Percentiles rank a stretch among this genome's conserved stretches.
Evolutionary conservation across 2,888 invertebrate genomes (phyloP).

Genomic region (Furcula furcula): DNA sequence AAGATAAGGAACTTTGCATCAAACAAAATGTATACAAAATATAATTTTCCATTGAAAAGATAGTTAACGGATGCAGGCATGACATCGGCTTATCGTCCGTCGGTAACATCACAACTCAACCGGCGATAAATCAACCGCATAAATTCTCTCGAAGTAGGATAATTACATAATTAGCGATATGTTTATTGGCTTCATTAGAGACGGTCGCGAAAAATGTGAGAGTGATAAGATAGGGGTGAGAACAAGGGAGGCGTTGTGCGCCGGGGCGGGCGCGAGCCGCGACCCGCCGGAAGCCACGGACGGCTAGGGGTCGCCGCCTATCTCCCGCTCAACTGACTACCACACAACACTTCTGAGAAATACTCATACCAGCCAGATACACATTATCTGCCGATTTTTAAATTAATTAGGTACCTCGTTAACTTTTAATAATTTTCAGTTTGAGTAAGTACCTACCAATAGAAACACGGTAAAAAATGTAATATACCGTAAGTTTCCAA

Average conservation of each 20-base stretch:
- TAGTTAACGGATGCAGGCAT: slow-evolving; percentile 8
- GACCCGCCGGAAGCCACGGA: slow-evolving; percentile 43
- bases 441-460: no score
- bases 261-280: slow-evolving; percentile 27
- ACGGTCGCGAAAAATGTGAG: slow-evolving; percentile 72
- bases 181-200: slow-evolving; percentile 64
- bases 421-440: not conserved
- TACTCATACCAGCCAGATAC: slow-evolving; percentile 6
- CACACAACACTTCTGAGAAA: slow-evolving; percentile 25
- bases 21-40: slow-evolving; percentile 1
- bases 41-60: slow-evolving; percentile 1
- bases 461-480: no score
- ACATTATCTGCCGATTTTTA: not conserved
- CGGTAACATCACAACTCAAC: slow-evolving; percentile 30
- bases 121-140: slow-evolving; percentile 42
- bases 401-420: not conserved
- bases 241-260: slow-evolving; percentile 65
- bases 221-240: slow-evolving; percentile 70
- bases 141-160: slow-evolving; percentile 45
- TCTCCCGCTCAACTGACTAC: slow-evolving; percentile 26
- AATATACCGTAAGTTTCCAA: no score
- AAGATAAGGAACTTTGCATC: not conserved
- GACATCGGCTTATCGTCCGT: slow-evolving; percentile 17
- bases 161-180: slow-evolving; percentile 60
- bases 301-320: slow-evolving; percentile 51